Evolutionary conservation across 2,113 vertebrate genomes (phyloP).

Genomic region (Psophia crepitans): DNA sequence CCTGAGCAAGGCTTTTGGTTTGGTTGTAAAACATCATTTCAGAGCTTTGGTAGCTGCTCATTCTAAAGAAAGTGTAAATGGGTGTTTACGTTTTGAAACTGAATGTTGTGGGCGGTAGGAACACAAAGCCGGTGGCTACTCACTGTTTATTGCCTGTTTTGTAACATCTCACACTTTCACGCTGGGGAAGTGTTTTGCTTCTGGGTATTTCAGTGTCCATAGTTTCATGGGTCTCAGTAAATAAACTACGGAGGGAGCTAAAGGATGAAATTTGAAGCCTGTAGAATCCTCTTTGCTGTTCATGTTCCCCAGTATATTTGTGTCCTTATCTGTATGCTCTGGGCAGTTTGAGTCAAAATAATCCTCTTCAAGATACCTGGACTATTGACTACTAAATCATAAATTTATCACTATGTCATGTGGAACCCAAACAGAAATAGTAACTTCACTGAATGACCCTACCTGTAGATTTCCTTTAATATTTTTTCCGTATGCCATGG

Average conservation of each 20-base stretch:
- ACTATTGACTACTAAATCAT: not conserved
- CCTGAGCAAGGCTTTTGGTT: not conserved
- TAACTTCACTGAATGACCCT: not conserved
- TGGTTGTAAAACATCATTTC: not conserved
- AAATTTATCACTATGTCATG: not conserved
- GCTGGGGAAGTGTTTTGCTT: not conserved
- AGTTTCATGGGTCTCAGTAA: not conserved
- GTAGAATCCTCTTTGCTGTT: not conserved
- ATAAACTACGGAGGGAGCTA: not conserved
- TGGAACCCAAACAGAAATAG: not conserved
- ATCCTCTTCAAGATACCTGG: not conserved
- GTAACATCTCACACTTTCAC: not conserved
- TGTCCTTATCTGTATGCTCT: not conserved
- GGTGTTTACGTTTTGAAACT: fast-evolving
- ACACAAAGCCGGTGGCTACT: not conserved
- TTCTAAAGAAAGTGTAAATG: not conserved
- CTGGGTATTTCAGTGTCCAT: not conserved
- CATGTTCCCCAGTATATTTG: fast-evolving
- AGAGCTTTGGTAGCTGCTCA: not conserved
- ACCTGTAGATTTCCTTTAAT: not conserved
- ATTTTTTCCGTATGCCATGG: not conserved
- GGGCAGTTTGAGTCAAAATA: not conserved
- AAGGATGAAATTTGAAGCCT: not conserved
- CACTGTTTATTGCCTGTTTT: not conserved
- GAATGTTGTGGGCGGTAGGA: not conserved